phyloP scores from a whole-genome alignment of 2,888 invertebrate genomes.

The Drosophila meridiana region DNA sequence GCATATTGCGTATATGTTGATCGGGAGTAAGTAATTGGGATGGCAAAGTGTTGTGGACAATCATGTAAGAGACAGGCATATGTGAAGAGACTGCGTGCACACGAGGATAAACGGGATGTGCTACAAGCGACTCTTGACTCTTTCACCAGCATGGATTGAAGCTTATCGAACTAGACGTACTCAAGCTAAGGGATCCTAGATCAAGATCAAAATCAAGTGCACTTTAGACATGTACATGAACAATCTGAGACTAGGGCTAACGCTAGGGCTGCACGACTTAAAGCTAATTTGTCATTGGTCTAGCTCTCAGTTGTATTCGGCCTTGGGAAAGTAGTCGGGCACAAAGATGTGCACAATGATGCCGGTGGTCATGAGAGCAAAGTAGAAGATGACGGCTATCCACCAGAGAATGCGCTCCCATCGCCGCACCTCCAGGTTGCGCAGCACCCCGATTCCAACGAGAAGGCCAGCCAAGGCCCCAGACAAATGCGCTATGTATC shows the following conservation, averaged over 20 bases:
- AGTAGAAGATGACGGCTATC: constrained; percentile 90
- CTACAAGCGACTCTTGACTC: neutral
- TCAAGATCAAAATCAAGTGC: constrained; percentile 45
- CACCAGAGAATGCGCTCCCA: constrained; percentile 94
- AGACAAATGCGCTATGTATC: constrained; percentile 97
- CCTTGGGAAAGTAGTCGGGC: constrained; percentile 86
- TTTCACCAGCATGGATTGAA: constrained; percentile 1
- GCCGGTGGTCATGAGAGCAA: constrained; percentile 89
- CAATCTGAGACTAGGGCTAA: constrained; percentile 40
- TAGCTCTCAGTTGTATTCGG: constrained; percentile 70
- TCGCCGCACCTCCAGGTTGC: constrained; percentile 91
- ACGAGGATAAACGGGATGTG: neutral
- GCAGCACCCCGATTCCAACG: constrained; percentile 93
- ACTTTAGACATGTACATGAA: constrained; percentile 54
- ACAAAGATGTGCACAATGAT: constrained; percentile 91
- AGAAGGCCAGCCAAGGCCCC: constrained; percentile 94
- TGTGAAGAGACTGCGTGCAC: neutral
- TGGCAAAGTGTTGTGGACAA: neutral
- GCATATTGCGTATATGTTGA: neutral
- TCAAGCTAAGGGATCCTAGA: constrained; percentile 26
- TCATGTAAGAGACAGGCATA: neutral
- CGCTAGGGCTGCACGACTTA: constrained; percentile 36
- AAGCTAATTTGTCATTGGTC: constrained; percentile 33
- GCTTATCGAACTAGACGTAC: neutral
- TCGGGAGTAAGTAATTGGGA: neutral